Base-by-base conservation (phyloP, 2,797 vertebrate genomes). In the Tinamus major region DNA sequence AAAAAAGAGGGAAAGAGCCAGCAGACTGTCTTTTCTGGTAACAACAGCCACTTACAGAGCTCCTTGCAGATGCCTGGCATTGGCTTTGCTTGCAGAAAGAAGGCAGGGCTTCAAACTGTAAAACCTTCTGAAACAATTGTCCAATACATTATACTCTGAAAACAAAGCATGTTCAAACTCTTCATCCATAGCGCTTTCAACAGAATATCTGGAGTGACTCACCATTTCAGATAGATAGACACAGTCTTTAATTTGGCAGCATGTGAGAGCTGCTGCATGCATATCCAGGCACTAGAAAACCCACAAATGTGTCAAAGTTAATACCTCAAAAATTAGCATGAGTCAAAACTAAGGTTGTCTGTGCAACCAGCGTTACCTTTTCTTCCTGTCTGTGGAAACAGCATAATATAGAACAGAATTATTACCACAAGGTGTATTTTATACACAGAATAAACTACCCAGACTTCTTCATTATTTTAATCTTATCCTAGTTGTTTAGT, bases 211-310 rank as follows among this genome's bases (percentile, higher is more conserved):
- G 20, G 29, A 86, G 37, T 2, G 7, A 51, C 58, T 3, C 1
- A 1, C 23, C 48, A 2, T 39, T 56, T 58, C 0, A 0, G 16
- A 26, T 24, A 0, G 16, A 26, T 24, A 31, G 16, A 9, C 10
- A 6, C 0, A 13, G 6, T 21, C 29, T 74, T 6, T 4, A 58
- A 75, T 23, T 23, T 23, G 24, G 63, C 6, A 81, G 69, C 44
- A 39, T 16, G 20, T 0, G 0, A 44, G 29, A 13, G 46, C 2
- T 1, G 16, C n/a, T 6, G 2, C 42, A n/a, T 24, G 35, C 4
- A 5, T 2, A 3, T 35, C 65, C 44, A 72, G 37, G 18, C 10
- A 33, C 27, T 7, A 6, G 35, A 88, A 91, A 83, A 48, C 17
- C 6, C 59, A 75, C n/a, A 58, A 15, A 61, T 0, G 3, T 35